phyloP scores from a whole-genome alignment of 2,113 vertebrate genomes.

The Smithornis capensis region DNA sequence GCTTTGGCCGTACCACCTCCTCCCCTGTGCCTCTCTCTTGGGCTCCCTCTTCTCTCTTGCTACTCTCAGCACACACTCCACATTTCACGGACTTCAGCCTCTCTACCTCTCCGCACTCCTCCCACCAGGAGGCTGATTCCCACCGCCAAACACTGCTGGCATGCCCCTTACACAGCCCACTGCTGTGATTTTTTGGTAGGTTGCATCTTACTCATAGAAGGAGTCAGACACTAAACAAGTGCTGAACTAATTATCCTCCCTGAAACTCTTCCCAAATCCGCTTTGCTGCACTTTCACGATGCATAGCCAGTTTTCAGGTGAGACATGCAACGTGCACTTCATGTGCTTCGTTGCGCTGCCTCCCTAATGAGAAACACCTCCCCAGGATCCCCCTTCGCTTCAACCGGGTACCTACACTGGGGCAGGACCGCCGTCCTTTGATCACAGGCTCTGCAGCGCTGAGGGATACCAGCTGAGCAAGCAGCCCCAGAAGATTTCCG shows the following conservation, averaged over 20 bases:
- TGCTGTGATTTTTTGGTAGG: background rate
- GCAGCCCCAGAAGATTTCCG: background rate
- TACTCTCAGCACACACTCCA: background rate
- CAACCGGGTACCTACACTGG: accelerated
- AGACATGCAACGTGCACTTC: accelerated
- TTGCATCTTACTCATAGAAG: background rate
- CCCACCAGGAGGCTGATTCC: background rate
- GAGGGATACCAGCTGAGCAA: background rate
- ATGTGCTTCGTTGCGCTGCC: accelerated
- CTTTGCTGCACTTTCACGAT: background rate
- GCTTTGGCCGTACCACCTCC: background rate
- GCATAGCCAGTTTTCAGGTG: background rate
- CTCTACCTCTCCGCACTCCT: background rate
- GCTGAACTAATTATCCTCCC: background rate
- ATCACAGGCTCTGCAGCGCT: background rate
- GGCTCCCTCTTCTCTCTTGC: background rate
- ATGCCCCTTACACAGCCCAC: background rate
- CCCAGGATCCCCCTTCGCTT: accelerated
- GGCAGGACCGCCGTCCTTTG: accelerated
- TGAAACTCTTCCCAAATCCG: background rate
- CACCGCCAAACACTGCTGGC: accelerated
- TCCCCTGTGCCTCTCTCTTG: accelerated
- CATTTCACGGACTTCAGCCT: background rate
- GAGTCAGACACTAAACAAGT: background rate
- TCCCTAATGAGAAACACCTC: accelerated